Conservation (phyloP, 2,797 vertebrate genomes). For the Pseudochirops corinnae region DNA sequence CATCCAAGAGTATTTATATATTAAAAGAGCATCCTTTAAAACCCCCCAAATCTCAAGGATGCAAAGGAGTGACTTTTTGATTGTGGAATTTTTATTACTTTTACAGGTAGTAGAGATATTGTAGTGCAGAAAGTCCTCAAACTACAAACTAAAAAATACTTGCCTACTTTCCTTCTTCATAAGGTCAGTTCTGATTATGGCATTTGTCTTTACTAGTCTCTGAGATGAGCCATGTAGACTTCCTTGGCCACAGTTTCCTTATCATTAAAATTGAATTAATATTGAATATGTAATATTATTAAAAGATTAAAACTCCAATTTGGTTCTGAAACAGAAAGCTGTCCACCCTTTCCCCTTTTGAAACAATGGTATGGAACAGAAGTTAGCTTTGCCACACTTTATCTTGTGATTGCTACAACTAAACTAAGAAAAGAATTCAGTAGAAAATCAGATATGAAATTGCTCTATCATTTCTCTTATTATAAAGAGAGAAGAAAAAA, state of each 20-base stretch:
- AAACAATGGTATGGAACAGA: conserved; percentile 65
- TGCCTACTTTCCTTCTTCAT: not conserved
- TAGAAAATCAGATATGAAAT: conserved; percentile 77
- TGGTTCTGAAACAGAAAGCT: not conserved
- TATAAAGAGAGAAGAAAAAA: conserved; percentile 51
- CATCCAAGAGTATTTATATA: too few relatives aligned
- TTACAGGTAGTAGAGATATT: not conserved
- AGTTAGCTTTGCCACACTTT: conserved; percentile 61
- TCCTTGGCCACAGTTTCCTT: not conserved
- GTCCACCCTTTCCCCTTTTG: not conserved
- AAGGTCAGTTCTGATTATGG: not conserved
- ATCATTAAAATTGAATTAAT: not conserved
- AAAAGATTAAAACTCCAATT: conserved; percentile 48
- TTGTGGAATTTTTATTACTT: not conserved
- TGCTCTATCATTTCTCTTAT: conserved; percentile 56
- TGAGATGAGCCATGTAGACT: not conserved
- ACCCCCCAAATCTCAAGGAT: too few relatives aligned
- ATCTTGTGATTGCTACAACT: conserved; percentile 56
- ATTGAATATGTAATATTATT: conserved; percentile 37
- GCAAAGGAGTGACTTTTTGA: too few relatives aligned
- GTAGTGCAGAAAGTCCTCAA: not conserved
- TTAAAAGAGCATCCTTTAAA: too few relatives aligned
- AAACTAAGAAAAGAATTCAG: conserved; percentile 72
- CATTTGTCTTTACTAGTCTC: not conserved
- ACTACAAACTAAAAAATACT: not conserved